These are phyloP conservation scores for Sebastes umbrosus DNA, from an alignment of 2,797 vertebrate species.

Conservation along the genomic window DNA sequence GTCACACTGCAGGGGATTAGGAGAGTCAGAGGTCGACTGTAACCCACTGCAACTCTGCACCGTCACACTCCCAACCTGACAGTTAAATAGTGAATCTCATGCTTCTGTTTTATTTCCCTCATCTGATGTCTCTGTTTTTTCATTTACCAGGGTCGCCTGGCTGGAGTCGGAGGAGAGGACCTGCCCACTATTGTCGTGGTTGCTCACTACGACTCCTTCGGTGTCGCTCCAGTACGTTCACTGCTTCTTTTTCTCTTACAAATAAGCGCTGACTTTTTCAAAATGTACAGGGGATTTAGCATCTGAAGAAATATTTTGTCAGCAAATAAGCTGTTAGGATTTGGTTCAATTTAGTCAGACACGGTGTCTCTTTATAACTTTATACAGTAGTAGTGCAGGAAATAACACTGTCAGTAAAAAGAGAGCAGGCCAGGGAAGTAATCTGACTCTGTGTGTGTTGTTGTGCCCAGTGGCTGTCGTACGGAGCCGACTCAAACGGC, in stretches of 20 bases:
- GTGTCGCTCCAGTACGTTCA: conserved; percentile 90
- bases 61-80: neutral
- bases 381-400: too few relatives aligned
- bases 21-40: neutral
- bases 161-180: conserved; percentile 95
- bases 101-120: neutral
- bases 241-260: neutral
- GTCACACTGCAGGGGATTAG: conserved; percentile 22
- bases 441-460: neutral
- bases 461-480: conserved; percentile 91
- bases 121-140: neutral
- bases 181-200: conserved; percentile 96
- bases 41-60: neutral
- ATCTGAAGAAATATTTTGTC: neutral
- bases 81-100: neutral
- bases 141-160: conserved; percentile 87
- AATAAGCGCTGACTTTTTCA: neutral
- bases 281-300: neutral
- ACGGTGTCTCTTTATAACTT: neutral
- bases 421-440: neutral
- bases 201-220: conserved; percentile 96
- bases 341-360: neutral
- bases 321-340: neutral
- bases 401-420: neutral
- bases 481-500: conserved; percentile 95